Base-by-base conservation (phyloP, 2,888 invertebrate species). In the Beris morrisii region DNA sequence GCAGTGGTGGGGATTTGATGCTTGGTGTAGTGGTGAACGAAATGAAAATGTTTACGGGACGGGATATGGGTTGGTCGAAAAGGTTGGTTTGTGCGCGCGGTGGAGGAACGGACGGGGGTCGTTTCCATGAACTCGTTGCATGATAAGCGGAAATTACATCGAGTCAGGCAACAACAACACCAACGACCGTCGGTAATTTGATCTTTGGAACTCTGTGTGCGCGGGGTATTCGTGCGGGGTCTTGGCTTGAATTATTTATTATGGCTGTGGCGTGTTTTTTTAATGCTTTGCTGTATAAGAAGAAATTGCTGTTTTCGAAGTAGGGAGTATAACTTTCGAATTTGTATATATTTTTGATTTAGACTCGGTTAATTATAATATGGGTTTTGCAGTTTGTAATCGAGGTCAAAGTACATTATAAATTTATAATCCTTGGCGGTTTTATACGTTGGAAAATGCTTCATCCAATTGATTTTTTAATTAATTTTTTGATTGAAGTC, bases 61-160 rank as follows among this genome's bases (percentile, higher is more conserved):
- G 45, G 45, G 22, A 22, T 22, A 22, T 22, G 22, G 22, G 22
- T 22, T 22, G 22, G 22, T 22, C 22, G 22, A 22, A 22, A 22
- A 22, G 22, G 22, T 22, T 22, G 22, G 45, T 45, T 45, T 58
- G 57, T 58, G 57, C 45, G 22, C 57, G 57, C 9, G 15, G 30
- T 22, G 45, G 7, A 5, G 45, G 57, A 15, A 44, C 43, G 22
- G 44, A 5, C 9, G 12, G 57, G 9, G 57, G 57, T 22, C 22
- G 56, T 46, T 58, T 45, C 30, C 46, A 58, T 32, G 46, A 46
- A 32, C 28, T 58, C n/a, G 45, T 28, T 22, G 44, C 57, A 45
- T 45, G 46, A 45, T 58, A 32, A 58, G 45, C 57, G 57, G 57
- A 58, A 58, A 58, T 58, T 38, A 38, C 38, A 38, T 38, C 38